These are phyloP conservation scores for Tethya wilhelma DNA, from an alignment of 37 sponge, comb jelly and placozoan species.

Conservation along the genomic window DNA sequence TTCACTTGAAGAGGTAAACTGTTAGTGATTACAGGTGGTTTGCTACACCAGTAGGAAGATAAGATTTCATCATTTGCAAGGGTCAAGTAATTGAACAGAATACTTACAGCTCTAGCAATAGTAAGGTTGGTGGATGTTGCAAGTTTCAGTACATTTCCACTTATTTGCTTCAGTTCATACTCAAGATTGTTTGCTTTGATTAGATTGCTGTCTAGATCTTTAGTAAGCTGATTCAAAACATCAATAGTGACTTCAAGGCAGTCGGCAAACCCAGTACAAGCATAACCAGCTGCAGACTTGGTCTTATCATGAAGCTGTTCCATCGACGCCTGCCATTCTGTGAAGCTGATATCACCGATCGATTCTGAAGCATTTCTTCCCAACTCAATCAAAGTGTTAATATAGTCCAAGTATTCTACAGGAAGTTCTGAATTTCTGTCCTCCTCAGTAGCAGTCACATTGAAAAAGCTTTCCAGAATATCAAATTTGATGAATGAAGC, in stretches of 20 bases:
- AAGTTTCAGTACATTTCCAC: not conserved
- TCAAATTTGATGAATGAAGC: no score
- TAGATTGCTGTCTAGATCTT: not conserved
- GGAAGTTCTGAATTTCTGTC: not conserved
- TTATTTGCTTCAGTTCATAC: not conserved
- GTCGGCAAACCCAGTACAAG: constrained; percentile 35
- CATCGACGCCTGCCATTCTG: constrained; percentile 43
- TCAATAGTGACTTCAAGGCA: constrained; percentile 11
- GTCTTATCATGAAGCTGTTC: constrained; percentile 8
- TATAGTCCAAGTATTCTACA: not conserved
- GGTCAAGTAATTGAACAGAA: not conserved
- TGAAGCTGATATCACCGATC: constrained; percentile 1
- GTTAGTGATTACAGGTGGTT: constrained; percentile 14
- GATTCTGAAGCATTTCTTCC: not conserved
- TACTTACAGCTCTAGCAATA: not conserved
- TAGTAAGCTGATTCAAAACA: not conserved
- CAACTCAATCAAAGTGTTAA: not conserved
- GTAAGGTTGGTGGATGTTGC: not conserved
- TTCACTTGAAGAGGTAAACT: not conserved
- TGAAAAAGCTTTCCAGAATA: constrained; percentile 15
- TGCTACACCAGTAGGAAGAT: constrained; percentile 29
- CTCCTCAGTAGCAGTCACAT: constrained; percentile 1
- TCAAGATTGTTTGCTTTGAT: not conserved
- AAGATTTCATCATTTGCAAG: not conserved
- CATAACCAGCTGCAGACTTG: constrained; percentile 5